Base-by-base conservation (phyloP, 1,140 invertebrate genomes). In the Cyphomyrmex costatus region DNA sequence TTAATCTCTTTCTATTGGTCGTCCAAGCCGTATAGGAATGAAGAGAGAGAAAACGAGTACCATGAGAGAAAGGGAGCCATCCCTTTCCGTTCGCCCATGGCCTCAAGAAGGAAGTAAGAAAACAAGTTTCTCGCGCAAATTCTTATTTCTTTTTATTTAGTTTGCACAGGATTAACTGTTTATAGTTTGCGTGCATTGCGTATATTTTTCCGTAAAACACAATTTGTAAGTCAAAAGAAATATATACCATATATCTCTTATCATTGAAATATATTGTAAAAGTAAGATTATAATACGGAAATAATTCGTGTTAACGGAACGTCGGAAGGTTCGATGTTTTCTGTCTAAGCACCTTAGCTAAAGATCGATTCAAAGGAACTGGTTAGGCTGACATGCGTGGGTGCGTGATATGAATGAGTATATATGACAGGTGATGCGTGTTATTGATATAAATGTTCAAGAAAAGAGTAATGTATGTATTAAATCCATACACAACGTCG, bases 51-150 rank as follows among this genome's bases (percentile, higher is more conserved):
- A 65, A 66, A 51, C 10, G n/a, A 65, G 61, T 58, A 74, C 30
- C 53, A 74, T 6, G 14, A 80, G 16, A 77, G 36, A 36, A 60
- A 61, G 36, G 16, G 36, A 78, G 10, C n/a, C 66, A n/a, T 30
- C 19, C 24, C 66, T 73, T 80, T 82, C 79, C 79, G 56, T 60
- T 60, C 53, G 8, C n/a, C 27, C 68, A 16, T 83, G 68, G 42
- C 3, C 56, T 46, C 68, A 83, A 83, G 79, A 74, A 83, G 79
- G 68, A 83, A 83, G 53, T 61, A 83, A 83, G 68, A 66, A 83
- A 83, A 83, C 70, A 14, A 73, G 66, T 82, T 71, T 42, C 66
- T 60, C 79, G 79, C 60, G 60, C 51, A 27, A 83, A 83, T 61
- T 83, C 10, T 21, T 24, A 2, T 73, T 21, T 10, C 14, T 14